phyloP scores from a whole-genome alignment of 2,888 invertebrate species.

The Ormyrus pomaceus region DNA sequence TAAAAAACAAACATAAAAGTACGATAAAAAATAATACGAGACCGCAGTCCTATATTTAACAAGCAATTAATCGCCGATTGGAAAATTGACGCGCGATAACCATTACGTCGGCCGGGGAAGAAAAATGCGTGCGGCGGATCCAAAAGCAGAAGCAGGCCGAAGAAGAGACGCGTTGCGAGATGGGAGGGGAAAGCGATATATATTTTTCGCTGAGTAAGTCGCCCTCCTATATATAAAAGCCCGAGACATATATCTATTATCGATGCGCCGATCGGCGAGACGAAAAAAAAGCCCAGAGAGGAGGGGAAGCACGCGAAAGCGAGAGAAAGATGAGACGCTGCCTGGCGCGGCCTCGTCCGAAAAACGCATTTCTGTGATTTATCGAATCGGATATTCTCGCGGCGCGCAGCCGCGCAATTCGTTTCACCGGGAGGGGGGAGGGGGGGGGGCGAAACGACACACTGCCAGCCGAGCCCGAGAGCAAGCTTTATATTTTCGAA shows the following conservation, averaged over 20 bases:
- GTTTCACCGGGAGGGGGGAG: neutral
- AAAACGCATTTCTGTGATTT: constrained; percentile 40
- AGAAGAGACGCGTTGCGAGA: neutral
- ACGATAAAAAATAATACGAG: too few relatives aligned
- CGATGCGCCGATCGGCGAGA: constrained; percentile 33
- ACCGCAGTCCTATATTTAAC: neutral
- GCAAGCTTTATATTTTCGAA: constrained; percentile 10
- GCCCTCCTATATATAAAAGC: constrained; percentile 23
- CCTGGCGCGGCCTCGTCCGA: constrained; percentile 1
- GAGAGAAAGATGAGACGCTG: constrained; percentile 12
- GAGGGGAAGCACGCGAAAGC: neutral
- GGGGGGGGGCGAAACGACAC: neutral
- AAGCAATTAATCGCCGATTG: constrained; percentile 31
- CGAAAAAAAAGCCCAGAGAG: neutral
- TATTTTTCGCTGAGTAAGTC: constrained; percentile 27
- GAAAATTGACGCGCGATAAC: constrained; percentile 18
- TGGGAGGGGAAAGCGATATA: constrained; percentile 19
- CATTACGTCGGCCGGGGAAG: neutral
- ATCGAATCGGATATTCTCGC: constrained; percentile 33
- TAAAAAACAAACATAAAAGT: too few relatives aligned
- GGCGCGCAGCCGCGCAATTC: neutral
- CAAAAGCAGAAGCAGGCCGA: neutral
- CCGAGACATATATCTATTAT: constrained; percentile 44
- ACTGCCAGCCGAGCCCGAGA: too few relatives aligned
- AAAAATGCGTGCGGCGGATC: neutral